Conservation (phyloP, 1,140 invertebrate genomes). For the Pemphigus obesinymphae region DNA sequence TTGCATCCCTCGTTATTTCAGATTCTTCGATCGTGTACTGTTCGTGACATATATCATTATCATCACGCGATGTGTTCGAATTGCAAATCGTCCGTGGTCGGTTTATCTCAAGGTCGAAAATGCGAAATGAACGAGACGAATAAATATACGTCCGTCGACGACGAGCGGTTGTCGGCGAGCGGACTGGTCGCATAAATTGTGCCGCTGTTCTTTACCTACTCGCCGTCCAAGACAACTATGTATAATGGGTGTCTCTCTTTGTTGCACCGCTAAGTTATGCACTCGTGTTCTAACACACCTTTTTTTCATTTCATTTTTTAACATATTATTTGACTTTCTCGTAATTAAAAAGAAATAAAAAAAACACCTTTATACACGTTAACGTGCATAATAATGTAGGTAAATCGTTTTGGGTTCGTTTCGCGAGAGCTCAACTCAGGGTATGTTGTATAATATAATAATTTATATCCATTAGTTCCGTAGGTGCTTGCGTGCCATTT, state of each 20-base stretch:
- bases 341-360: conserved; percentile 3
- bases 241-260: conserved; percentile 4
- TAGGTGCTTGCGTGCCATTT: not conserved
- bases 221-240: not conserved
- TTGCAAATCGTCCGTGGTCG: not conserved
- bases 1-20: too few species aligned
- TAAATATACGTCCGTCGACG: not conserved
- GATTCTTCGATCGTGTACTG: not conserved
- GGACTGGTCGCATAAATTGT: not conserved
- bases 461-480: conserved; percentile 3
- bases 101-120: not conserved
- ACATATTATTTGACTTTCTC: not conserved
- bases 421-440: not conserved
- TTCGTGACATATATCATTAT: not conserved
- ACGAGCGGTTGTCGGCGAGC: not conserved
- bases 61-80: not conserved
- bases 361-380: not conserved
- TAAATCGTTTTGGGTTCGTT: not conserved
- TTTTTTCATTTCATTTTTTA: not conserved
- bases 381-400: not conserved
- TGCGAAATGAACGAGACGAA: not conserved
- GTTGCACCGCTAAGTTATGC: not conserved
- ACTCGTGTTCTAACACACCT: not conserved
- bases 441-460: not conserved
- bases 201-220: not conserved